Evolutionary conservation across 2,888 invertebrate genomes (phyloP), one percentile per base, ranked within the genome.

Genomic region (Criorhina ranunculi): DNA sequence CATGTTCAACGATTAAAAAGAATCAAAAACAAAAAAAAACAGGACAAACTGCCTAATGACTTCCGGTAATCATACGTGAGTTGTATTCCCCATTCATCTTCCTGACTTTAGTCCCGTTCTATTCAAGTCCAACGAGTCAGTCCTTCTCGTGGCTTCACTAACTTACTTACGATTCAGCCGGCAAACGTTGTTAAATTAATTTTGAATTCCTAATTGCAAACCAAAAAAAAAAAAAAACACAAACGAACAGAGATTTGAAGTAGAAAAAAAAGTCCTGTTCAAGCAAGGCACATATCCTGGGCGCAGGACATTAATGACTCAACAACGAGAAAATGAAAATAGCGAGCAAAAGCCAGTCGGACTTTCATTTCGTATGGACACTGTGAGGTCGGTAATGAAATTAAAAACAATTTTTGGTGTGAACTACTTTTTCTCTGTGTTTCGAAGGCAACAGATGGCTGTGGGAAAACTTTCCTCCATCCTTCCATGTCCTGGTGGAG

Each of bases 331-430:
- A 53, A 44, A 24, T 24, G 4, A 6, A 40, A 5, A 29, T 42
- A 5, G 8, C 15, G 5, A 33, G 46, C 29, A 5, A 17, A 15
- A 55, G 17, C 35, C 33, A 31, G 40, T 31, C 51, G 60, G 57
- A 60, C 64, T 70, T 70, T 75, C 75, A 76, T 85, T 85, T 70
- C 31, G 80, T 85, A 85, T 85, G 85, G 80, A 75, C 59, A 76
- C 73, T 59, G 80, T 80, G 75, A 76, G 44, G 42, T 85, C 44
- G 69, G 75, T 85, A 85, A 85, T 80, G 85, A 85, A 85, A 85
- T 85, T 85, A 76, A 85, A 85, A 85, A 85, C 85, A 80, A 66
- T 80, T 83, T 83, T 83, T 78, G 53, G 57, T 70, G 62, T 73
- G 64, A 79, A 83, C 83, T 73, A 64, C 49, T 75, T 55, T 81